Conservation (phyloP, 2,113 vertebrate genomes). For the Vimba vimba region DNA sequence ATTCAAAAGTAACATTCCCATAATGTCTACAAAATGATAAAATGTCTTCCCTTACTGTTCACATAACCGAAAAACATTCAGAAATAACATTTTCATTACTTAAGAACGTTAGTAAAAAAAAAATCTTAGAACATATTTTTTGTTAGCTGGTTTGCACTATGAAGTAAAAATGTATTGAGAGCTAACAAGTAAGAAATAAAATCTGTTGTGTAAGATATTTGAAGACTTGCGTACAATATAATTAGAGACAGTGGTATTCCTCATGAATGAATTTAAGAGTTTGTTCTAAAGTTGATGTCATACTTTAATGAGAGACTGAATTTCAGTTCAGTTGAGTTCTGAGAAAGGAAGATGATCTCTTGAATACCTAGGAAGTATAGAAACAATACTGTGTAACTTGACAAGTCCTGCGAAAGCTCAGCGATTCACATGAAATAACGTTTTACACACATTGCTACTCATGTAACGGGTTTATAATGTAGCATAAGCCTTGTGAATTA, state of each 20-base stretch:
- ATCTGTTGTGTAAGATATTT: not conserved
- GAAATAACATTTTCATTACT: no score
- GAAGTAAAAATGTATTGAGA: not conserved
- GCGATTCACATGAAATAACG: not conserved
- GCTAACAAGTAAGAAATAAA: not conserved
- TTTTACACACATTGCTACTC: not conserved
- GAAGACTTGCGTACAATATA: not conserved
- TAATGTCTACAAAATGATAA: no score
- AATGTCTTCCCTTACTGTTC: no score
- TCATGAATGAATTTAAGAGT: not conserved
- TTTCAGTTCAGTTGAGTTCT: not conserved
- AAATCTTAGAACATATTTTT: no score
- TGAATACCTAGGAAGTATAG: not conserved
- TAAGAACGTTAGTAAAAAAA: no score
- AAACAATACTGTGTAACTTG: not conserved
- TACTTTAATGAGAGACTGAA: not conserved
- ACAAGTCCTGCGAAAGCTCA: not conserved
- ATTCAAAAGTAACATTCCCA: no score
- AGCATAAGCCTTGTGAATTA: not conserved
- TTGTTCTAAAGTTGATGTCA: not conserved
- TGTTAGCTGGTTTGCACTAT: not conserved
- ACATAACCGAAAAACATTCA: no score
- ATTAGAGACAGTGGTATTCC: not conserved
- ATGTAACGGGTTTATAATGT: not conserved
- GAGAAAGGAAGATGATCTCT: slow-evolving; percentile 9